These are phyloP conservation scores for Macropodus opercularis DNA, from an alignment of 2,797 vertebrate species.

Conservation along the genomic window DNA sequence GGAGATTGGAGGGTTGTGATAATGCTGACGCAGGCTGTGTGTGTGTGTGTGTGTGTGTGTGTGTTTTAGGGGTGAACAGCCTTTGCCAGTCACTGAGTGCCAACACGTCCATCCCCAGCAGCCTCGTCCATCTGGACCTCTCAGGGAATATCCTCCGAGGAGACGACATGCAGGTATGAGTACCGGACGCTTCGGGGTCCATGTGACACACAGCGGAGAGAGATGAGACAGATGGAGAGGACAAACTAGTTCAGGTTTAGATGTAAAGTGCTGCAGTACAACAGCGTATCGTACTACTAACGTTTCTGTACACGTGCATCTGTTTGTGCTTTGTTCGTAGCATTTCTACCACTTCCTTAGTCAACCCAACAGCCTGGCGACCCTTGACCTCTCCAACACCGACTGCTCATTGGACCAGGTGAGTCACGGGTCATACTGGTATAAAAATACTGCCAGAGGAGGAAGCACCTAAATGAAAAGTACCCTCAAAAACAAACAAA, in stretches of 20 bases:
- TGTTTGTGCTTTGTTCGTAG: slow-evolving; percentile 70
- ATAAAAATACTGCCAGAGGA: not conserved
- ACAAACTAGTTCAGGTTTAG: no score
- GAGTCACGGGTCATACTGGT: slow-evolving; percentile 44
- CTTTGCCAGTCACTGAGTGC: slow-evolving; percentile 97
- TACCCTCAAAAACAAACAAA: not conserved
- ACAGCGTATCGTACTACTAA: no score
- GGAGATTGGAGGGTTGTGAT: slow-evolving; percentile 37
- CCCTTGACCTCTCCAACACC: slow-evolving; percentile 94
- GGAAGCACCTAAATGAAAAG: not conserved
- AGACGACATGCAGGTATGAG: slow-evolving; percentile 92
- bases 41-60: slow-evolving; percentile 32
- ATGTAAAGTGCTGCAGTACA: no score
- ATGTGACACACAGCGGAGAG: no score
- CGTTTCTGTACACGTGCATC: no score
- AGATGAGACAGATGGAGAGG: no score
- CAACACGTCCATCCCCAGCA: slow-evolving; percentile 88
- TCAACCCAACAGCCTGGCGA: slow-evolving; percentile 90
- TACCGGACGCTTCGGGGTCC: slow-evolving; percentile 9
- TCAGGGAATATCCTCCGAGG: slow-evolving; percentile 94
- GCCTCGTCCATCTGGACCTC: slow-evolving; percentile 95
- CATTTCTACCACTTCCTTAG: slow-evolving; percentile 93
- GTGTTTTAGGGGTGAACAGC: slow-evolving; percentile 92
- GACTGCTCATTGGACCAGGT: slow-evolving; percentile 96
- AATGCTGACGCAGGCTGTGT: slow-evolving; percentile 37